Conservation (phyloP, 1,140 invertebrate species). For the Lucilia sericata region DNA sequence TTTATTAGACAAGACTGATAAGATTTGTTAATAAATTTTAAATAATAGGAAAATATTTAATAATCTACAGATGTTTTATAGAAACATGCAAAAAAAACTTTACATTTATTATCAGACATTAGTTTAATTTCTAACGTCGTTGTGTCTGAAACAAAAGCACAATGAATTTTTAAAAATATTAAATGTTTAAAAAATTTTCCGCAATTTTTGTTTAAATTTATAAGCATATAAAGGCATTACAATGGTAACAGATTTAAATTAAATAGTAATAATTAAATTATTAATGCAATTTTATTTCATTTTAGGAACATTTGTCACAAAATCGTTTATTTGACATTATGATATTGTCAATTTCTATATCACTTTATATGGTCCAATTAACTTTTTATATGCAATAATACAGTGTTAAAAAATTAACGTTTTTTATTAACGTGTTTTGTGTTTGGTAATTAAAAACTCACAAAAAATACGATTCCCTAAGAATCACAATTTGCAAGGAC, state of each 20-base stretch:
- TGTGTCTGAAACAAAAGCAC: too few species aligned
- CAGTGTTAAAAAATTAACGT: constrained; percentile 51
- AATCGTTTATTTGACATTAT: constrained; percentile 65
- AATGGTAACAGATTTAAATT: background rate
- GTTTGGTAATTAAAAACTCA: background rate
- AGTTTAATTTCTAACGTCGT: too few species aligned
- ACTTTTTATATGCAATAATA: constrained; percentile 32
- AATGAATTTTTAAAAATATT: too few species aligned
- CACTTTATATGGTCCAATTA: constrained; percentile 42
- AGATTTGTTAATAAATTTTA: background rate
- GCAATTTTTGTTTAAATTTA: too few species aligned
- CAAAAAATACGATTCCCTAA: background rate
- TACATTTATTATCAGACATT: too few species aligned
- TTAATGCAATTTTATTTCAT: constrained; percentile 40
- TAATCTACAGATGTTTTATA: background rate
- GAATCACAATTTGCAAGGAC: background rate
- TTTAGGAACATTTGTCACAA: constrained; percentile 63
- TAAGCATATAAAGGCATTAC: background rate
- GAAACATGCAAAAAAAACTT: too few species aligned
- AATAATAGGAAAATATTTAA: too few species aligned
- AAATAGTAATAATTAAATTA: background rate
- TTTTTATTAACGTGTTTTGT: background rate
- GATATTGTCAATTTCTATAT: constrained; percentile 64
- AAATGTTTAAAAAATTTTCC: too few species aligned
- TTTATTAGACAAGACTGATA: constrained; percentile 19